Base-by-base conservation (phyloP, 2,113 vertebrate species). In the Callionymus lyra region DNA sequence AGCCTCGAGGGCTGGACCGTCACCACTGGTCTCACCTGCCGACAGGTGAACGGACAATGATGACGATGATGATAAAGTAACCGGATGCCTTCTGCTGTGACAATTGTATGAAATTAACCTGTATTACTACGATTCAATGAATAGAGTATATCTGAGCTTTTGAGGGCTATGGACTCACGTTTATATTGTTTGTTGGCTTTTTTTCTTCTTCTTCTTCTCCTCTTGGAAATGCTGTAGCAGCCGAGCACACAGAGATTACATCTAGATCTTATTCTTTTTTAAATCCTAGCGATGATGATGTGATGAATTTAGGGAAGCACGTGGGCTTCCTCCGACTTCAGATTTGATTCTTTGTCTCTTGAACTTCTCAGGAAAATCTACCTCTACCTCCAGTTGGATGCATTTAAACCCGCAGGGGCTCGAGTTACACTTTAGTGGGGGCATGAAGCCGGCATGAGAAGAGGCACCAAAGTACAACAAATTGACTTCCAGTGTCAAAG, bases 301-400 rank as follows among this genome's bases (percentile, higher is more conserved):
- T 68, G 55, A 72, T 78, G 51, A 62, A 62, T 70, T 68, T 71
- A 56, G 50, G 58, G 50, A 65, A 53, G 65, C 37, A 36, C 47
- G 45, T 58, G 59, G 41, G 35, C 56, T 75, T 68, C 59, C 69
- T 56, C 39, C 50, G 50, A 61, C 56, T 61, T 72, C 48, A 68
- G 59, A 74, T 60, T 21, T 38, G 60, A 80, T 65, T 68, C 42
- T 65, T 69, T 56, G 54, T 68, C 56, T 74, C 47, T 67, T 53
- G 58, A 62, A 80, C 65, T 76, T 82, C 82, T 85, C 85, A 86
- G 85, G 83, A 86, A 81, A 86, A 82, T 72, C 81, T 78, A 82
- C 71, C 73, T 84, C 85, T 86, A 83, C 83, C 84, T 85, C 82
- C 79, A 79, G 59, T 80, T 77, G 61, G 48, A 82, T 56, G 63